These are phyloP conservation scores for Alauda arvensis DNA, from an alignment of 2,797 vertebrate genomes.

Conservation along the genomic window DNA sequence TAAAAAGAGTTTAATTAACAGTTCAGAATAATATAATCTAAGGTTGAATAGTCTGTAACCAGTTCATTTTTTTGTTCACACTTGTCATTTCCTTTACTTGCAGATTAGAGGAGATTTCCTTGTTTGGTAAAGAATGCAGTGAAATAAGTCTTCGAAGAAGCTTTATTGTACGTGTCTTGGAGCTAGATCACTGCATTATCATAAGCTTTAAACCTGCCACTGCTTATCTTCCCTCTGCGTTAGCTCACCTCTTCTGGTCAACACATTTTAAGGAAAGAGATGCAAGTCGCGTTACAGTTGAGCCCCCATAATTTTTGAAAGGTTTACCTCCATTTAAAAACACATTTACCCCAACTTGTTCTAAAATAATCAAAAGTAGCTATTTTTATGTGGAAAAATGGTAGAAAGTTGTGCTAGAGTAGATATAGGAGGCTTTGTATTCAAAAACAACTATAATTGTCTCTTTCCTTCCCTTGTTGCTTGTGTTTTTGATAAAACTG, in stretches of 20 bases:
- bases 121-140: slow-evolving; percentile 43
- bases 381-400: neutral
- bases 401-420: neutral
- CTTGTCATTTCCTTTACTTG: slow-evolving; percentile 43
- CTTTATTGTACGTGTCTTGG: slow-evolving; percentile 40
- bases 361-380: neutral
- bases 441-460: neutral
- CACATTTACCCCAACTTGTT: neutral
- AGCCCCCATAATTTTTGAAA: neutral
- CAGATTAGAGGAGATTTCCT: slow-evolving; percentile 52
- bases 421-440: neutral
- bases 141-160: slow-evolving; percentile 40
- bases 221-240: neutral
- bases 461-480: neutral
- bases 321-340: neutral
- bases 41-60: slow-evolving; percentile 47
- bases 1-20: slow-evolving; percentile 67
- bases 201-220: neutral
- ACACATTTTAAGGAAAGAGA: neutral
- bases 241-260: slow-evolving; percentile 6
- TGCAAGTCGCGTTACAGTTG: neutral
- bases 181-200: neutral
- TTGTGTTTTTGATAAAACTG: neutral
- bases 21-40: slow-evolving; percentile 57
- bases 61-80: slow-evolving; percentile 33